Evolutionary conservation across 2,888 invertebrate species (phyloP).

Genomic region (Pegoplata infirma): DNA sequence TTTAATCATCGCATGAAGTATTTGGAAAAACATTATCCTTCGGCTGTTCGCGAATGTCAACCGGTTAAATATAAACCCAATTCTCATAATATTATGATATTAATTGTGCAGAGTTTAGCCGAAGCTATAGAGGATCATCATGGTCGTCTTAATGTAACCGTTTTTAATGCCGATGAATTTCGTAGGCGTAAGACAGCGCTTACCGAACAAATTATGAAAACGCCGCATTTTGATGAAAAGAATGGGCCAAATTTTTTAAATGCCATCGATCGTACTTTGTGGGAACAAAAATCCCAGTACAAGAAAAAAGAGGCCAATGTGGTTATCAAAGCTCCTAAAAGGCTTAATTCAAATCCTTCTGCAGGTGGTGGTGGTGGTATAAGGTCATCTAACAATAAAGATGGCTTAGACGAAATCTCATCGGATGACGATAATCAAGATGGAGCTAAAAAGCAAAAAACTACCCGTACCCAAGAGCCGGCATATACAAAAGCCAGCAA

Average conservation of each 20-base stretch:
- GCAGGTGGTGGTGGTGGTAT: background rate
- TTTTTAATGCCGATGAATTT: conserved; percentile 84
- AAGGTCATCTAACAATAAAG: conserved; percentile 66
- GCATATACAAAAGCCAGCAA: conserved; percentile 68
- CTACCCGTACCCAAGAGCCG: conserved; percentile 65
- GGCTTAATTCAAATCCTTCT: conserved; percentile 47
- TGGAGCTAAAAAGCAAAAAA: conserved; percentile 66
- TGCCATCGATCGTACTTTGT: conserved; percentile 77
- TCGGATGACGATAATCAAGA: conserved; percentile 68
- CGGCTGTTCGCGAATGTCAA: conserved; percentile 81
- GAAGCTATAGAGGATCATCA: conserved; percentile 86
- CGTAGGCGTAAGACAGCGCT: conserved; percentile 82
- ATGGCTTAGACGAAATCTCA: conserved; percentile 75
- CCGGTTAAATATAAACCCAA: conserved; percentile 82
- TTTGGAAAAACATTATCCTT: conserved; percentile 80
- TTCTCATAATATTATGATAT: conserved; percentile 79
- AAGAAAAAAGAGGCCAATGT: conserved; percentile 25
- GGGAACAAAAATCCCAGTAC: conserved; percentile 57
- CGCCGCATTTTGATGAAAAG: conserved; percentile 83
- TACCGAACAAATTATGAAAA: conserved; percentile 83
- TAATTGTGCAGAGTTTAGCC: conserved; percentile 80
- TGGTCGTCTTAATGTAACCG: conserved; percentile 84
- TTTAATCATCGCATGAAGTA: conserved; percentile 87
- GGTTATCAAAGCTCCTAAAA: conserved; percentile 74
- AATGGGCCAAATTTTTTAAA: conserved; percentile 80